Evolutionary conservation across 2,113 vertebrate species (phyloP).

Genomic region (Todiramphus chloris): DNA sequence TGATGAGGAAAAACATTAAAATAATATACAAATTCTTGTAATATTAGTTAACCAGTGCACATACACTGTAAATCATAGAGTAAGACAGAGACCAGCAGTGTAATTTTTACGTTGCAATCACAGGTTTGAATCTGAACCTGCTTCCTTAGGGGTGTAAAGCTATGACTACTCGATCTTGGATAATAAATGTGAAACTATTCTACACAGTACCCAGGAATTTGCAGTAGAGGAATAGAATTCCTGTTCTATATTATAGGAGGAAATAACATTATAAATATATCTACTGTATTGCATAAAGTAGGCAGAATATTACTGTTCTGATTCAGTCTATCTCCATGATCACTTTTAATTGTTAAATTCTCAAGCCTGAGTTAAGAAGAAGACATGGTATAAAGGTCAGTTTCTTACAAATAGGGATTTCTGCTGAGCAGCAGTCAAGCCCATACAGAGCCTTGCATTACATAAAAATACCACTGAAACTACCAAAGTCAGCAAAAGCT

Average conservation of each 20-base stretch:
- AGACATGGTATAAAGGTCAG: background rate
- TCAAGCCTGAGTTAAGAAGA: background rate
- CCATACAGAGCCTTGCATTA: background rate
- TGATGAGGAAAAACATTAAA: background rate
- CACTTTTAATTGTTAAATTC: background rate
- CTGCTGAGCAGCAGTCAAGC: conserved; percentile 1
- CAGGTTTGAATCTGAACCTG: background rate
- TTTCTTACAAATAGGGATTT: background rate
- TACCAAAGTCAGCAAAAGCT: background rate
- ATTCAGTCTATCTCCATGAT: background rate
- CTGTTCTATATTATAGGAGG: background rate
- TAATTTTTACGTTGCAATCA: background rate
- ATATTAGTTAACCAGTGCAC: background rate
- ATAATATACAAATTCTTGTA: background rate
- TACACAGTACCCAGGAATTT: background rate
- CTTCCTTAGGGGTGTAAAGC: background rate
- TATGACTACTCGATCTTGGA: background rate
- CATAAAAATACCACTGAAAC: background rate
- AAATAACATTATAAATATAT: background rate
- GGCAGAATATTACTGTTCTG: background rate
- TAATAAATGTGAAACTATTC: background rate
- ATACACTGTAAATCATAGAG: background rate
- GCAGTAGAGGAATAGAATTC: background rate
- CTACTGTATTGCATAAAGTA: background rate
- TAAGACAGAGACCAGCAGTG: background rate